Percentiles rank a stretch among this genome's conserved stretches.
Conservation (phyloP, 2,888 invertebrate genomes). For the Artemia sp. region DNA sequence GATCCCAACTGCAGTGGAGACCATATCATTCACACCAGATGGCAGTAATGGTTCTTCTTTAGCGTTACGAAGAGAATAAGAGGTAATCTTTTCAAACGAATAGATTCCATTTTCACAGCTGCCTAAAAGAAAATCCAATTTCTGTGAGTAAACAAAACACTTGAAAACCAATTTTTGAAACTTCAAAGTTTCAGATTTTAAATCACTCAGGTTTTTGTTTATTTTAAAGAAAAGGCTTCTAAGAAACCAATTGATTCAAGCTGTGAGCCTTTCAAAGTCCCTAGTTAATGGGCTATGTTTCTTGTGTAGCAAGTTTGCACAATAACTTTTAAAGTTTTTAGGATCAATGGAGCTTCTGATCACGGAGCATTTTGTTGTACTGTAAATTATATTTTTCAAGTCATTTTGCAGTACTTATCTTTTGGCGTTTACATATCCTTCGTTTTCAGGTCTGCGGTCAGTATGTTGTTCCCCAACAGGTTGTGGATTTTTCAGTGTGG, state of each 20-base stretch:
- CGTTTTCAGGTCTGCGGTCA: too few relatives aligned
- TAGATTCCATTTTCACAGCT: slow-evolving; percentile 34
- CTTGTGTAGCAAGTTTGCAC: too few relatives aligned
- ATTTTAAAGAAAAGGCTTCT: not conserved
- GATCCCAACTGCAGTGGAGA: slow-evolving; percentile 26
- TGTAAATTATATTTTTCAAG: too few relatives aligned
- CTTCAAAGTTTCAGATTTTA: not conserved
- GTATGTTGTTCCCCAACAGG: too few relatives aligned
- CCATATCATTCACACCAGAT: slow-evolving; percentile 13
- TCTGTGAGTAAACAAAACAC: too few relatives aligned
- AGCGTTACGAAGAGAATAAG: slow-evolving; percentile 33
- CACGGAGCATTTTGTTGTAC: too few relatives aligned
- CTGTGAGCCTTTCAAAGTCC: not conserved
- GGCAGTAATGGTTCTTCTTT: slow-evolving; percentile 30
- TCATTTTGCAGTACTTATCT: too few relatives aligned
- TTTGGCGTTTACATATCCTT: too few relatives aligned
- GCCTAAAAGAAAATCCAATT: slow-evolving; percentile 27
- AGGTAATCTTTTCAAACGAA: slow-evolving; percentile 35
- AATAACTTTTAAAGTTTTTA: too few relatives aligned
- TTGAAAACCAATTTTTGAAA: not conserved
- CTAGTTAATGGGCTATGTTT: too few relatives aligned
- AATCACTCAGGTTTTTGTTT: not conserved
- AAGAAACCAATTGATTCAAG: not conserved
- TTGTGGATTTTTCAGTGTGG: too few relatives aligned
- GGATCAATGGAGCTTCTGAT: too few relatives aligned